phyloP scores from a whole-genome alignment of 2,888 invertebrate species.

The Octonoba sinensis region DNA sequence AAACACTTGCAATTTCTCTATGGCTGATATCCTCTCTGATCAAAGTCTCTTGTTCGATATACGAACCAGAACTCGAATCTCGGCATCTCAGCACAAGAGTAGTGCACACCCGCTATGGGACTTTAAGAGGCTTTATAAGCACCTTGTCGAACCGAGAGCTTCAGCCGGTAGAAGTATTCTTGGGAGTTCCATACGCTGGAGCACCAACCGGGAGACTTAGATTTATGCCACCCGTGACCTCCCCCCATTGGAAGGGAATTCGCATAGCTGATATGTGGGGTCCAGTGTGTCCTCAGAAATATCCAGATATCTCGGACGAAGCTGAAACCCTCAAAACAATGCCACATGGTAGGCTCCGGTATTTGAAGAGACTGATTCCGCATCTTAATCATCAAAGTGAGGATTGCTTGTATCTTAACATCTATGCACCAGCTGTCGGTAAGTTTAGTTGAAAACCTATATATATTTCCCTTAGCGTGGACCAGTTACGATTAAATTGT shows the following conservation, averaged over 20 bases:
- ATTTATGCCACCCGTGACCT: constrained; percentile 94
- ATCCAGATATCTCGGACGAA: constrained; percentile 79
- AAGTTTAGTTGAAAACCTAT: too few species aligned
- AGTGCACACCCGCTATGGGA: constrained; percentile 88
- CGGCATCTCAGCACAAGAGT: constrained; percentile 75
- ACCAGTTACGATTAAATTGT: too few species aligned
- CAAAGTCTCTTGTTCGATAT: too few species aligned
- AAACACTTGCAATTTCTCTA: too few species aligned
- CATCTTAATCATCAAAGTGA: constrained; percentile 92
- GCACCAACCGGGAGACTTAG: constrained; percentile 88
- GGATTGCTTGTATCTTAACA: constrained; percentile 96
- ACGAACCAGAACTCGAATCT: constrained; percentile 32
- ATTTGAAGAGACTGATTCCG: constrained; percentile 86
- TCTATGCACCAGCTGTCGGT: constrained; percentile 95
- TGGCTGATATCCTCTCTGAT: too few species aligned
- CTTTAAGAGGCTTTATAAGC: constrained; percentile 77
- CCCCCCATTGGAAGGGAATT: constrained; percentile 81
- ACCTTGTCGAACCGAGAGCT: constrained; percentile 71
- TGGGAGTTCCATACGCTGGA: constrained; percentile 90
- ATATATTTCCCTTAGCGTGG: too few species aligned
- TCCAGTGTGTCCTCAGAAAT: constrained; percentile 82
- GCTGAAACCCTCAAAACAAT: constrained; percentile 86
- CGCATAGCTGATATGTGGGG: constrained; percentile 81
- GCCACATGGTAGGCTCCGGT: constrained; percentile 91
- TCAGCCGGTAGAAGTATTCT: constrained; percentile 74